Percentiles rank a stretch among this genome's conserved stretches.
phyloP scores from a whole-genome alignment of 2,797 vertebrate species.

The Eutrigla gurnardus region DNA sequence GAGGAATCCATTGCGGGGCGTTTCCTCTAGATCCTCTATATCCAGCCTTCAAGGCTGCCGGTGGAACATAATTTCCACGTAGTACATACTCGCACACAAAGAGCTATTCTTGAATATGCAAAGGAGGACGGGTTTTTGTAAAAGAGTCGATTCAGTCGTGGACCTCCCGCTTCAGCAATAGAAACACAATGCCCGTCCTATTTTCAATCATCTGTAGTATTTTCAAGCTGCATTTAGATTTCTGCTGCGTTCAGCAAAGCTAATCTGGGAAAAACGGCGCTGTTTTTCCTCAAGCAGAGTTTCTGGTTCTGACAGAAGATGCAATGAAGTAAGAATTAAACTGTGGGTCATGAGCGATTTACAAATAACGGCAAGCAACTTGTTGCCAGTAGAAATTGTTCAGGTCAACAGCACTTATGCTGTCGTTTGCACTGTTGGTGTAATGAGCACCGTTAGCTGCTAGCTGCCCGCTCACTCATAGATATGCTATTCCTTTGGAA shows the following conservation, averaged over 20 bases:
- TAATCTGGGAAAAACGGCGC: not conserved
- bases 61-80: conserved; percentile 55
- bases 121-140: conserved; percentile 45
- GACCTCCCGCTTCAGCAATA: no score
- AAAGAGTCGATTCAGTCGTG: conserved; percentile 5
- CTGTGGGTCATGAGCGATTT: not conserved
- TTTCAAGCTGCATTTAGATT: conserved; percentile 21
- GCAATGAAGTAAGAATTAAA: no score
- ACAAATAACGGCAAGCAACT: not conserved
- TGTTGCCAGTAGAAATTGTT: not conserved
- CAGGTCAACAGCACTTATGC: not conserved
- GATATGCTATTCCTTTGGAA: no score
- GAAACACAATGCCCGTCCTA: not conserved
- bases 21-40: conserved; percentile 22
- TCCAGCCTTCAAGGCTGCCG: conserved; percentile 49
- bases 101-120: conserved; percentile 67
- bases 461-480: no score
- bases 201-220: conserved; percentile 16
- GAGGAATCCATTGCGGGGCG: conserved; percentile 45
- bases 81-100: conserved; percentile 51
- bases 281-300: not conserved
- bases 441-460: no score
- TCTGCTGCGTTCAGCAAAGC: not conserved
- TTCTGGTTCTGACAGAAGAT: not conserved
- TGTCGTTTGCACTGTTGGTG: no score